These are phyloP conservation scores for Aleiodes alternator DNA, from an alignment of 2,888 invertebrate genomes.

Conservation along the genomic window DNA sequence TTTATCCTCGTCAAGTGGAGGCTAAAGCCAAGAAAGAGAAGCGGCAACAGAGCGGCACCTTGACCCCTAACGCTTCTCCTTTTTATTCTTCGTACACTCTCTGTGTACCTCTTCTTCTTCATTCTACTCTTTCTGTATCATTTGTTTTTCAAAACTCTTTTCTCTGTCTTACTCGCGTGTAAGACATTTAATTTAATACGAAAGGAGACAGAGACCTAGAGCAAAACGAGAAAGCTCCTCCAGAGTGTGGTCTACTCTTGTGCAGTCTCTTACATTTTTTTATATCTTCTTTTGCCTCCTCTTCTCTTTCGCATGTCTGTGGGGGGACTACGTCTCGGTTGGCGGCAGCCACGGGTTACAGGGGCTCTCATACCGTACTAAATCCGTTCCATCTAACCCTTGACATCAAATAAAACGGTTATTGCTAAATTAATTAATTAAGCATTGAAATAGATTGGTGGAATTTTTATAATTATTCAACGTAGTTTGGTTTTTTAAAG, in stretches of 20 bases:
- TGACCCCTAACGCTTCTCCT: conserved; percentile 58
- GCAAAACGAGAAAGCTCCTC: conserved; percentile 39
- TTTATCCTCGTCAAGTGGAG: conserved; percentile 38
- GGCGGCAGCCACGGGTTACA: conserved; percentile 43
- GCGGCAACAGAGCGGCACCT: conserved; percentile 66
- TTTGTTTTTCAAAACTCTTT: conserved; percentile 2
- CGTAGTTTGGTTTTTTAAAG: too few relatives aligned
- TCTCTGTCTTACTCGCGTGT: background rate
- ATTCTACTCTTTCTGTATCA: conserved; percentile 35
- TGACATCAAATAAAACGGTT: conserved; percentile 46
- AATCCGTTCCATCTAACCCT: conserved; percentile 10
- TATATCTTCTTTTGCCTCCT: conserved; percentile 31
- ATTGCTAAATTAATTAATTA: conserved; percentile 44
- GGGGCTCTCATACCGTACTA: conserved; percentile 41
- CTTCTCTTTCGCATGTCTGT: conserved; percentile 38
- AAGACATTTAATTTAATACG: conserved; percentile 31
- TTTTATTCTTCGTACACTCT: conserved; percentile 28
- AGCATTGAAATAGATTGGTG: conserved; percentile 35
- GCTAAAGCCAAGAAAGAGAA: conserved; percentile 61
- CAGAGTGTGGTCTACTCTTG: conserved; percentile 41
- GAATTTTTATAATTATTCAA: background rate
- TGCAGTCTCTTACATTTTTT: conserved; percentile 38
- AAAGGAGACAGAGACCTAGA: conserved; percentile 37
- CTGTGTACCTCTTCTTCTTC: conserved; percentile 43
- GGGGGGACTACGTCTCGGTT: conserved; percentile 46